phyloP scores from a whole-genome alignment of 2,113 vertebrate species.

The Lasiurus cinereus region DNA sequence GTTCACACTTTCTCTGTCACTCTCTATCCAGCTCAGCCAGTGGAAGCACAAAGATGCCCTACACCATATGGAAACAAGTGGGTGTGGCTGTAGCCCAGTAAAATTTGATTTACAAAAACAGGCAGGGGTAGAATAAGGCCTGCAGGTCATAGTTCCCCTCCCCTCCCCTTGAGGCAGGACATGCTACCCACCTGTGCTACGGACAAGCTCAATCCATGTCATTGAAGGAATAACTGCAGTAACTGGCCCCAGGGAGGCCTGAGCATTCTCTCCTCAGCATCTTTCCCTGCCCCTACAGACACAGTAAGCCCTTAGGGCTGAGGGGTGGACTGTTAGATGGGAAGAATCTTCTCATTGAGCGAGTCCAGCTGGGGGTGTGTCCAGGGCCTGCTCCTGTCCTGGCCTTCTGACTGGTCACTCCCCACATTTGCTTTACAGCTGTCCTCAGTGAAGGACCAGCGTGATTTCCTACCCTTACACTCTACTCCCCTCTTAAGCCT shows the following conservation, averaged over 20 bases:
- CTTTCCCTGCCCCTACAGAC: no score
- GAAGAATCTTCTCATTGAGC: not conserved
- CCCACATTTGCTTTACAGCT: not conserved
- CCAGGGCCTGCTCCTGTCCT: not conserved
- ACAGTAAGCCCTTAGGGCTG: not conserved
- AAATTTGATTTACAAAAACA: not conserved
- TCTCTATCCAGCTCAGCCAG: not conserved
- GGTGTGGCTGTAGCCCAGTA: not conserved
- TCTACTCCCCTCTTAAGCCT: not conserved
- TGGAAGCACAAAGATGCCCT: no score
- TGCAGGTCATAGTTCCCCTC: rapidly evolving
- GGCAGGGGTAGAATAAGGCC: not conserved
- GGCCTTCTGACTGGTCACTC: not conserved
- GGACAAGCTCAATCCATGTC: not conserved
- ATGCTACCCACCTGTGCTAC: no score
- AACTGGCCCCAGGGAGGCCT: not conserved
- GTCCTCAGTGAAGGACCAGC: not conserved
- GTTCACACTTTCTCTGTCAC: not conserved
- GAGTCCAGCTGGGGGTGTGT: not conserved
- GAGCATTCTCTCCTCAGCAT: not conserved
- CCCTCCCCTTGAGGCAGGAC: not conserved
- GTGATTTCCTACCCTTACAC: not conserved
- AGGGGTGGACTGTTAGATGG: not conserved
- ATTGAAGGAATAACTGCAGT: not conserved
- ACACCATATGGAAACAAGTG: not conserved